phyloP scores from a whole-genome alignment of 2,113 vertebrate species.

The Ivindomyrus marchei region DNA sequence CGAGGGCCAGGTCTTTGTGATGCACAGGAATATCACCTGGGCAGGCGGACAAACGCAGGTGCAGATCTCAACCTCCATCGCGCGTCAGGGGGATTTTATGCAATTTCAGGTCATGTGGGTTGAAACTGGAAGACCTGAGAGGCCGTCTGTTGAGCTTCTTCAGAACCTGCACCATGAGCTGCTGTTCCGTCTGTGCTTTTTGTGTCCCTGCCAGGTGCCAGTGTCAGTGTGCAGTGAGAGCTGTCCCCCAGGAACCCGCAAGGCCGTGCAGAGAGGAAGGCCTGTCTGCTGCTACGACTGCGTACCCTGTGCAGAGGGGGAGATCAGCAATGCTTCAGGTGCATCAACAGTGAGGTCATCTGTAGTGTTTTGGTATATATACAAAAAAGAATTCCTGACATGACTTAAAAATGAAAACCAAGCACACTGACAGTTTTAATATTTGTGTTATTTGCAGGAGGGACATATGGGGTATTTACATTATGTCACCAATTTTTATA shows the following conservation, averaged over 20 bases:
- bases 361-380: not conserved
- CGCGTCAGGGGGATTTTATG: not conserved
- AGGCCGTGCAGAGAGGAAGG: not conserved
- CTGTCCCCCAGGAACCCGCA: not conserved
- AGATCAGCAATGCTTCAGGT: not conserved
- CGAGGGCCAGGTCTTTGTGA: conserved; percentile 38
- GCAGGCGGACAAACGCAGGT: conserved; percentile 35
- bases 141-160: conserved; percentile 42
- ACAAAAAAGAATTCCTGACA: not conserved
- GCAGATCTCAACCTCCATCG: not conserved
- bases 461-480: not conserved
- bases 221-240: not conserved
- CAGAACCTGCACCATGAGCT: not conserved
- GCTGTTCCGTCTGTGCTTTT: not conserved
- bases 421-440: not conserved
- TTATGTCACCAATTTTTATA: not conserved
- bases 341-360: not conserved
- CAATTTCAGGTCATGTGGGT: not conserved
- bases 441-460: not conserved
- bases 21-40: conserved; percentile 49
- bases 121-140: not conserved
- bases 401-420: not conserved
- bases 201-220: not conserved
- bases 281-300: not conserved
- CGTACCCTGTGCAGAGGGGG: not conserved